Evolutionary conservation across 2,888 invertebrate species (phyloP).

Genomic region (Chrysolina oricalcia): DNA sequence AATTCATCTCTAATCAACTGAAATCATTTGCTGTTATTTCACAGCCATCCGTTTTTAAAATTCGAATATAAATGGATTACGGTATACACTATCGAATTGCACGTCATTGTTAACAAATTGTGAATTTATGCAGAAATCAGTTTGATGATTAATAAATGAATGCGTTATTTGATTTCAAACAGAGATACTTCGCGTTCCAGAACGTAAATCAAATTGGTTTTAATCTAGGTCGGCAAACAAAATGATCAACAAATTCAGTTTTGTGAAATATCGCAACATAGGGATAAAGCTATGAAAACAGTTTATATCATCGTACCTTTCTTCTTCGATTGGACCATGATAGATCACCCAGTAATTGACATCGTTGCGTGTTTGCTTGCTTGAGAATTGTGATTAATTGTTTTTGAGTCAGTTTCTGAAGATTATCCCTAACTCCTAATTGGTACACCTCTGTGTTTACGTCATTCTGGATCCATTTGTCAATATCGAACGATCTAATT

Average conservation of each 20-base stretch:
- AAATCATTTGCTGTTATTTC: background rate
- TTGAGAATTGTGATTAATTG: conserved; percentile 1
- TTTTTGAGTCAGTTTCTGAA: background rate
- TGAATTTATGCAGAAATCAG: background rate
- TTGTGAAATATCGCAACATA: background rate
- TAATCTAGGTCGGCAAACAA: background rate
- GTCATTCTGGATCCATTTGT: conserved; percentile 20
- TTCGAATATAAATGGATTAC: background rate
- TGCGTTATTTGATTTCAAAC: background rate
- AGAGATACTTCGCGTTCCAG: background rate
- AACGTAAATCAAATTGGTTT: background rate
- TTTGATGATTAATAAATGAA: background rate
- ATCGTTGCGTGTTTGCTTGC: background rate
- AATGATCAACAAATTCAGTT: background rate
- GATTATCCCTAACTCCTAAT: background rate
- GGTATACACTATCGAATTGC: background rate
- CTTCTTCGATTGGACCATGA: background rate
- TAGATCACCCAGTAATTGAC: background rate
- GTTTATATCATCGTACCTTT: background rate
- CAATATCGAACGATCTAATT: background rate
- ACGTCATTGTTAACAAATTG: background rate
- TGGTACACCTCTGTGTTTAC: background rate
- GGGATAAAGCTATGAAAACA: background rate
- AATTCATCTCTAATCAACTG: background rate
- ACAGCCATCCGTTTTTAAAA: background rate